A percentile compares a stretch with the other conserved stretches of the same genome.
Evolutionary conservation across 2,888 invertebrate genomes (phyloP).

Genomic region (Callosobruchus maculatus): DNA sequence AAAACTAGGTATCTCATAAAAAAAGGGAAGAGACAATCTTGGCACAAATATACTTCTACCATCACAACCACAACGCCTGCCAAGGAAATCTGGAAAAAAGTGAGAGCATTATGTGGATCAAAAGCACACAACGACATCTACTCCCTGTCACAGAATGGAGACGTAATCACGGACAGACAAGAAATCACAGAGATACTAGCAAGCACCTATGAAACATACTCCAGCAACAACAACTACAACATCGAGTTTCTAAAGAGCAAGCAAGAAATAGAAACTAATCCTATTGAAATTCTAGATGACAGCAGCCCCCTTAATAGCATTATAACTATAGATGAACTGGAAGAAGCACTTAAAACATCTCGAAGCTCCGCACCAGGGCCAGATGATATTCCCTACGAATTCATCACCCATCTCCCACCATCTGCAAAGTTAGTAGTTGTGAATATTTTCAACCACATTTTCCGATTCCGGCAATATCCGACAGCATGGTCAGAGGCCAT

Average conservation of each 20-base stretch:
- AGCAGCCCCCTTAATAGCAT: too few species aligned
- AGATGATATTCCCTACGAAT: background rate
- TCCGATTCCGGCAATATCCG: background rate
- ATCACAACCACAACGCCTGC: background rate
- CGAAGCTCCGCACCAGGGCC: background rate
- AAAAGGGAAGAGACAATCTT: background rate
- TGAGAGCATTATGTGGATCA: background rate
- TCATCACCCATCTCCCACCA: background rate
- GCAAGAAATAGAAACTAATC: background rate
- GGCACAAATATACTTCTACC: background rate
- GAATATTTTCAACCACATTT: background rate
- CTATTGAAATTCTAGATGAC: background rate
- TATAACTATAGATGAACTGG: background rate
- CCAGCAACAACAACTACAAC: background rate
- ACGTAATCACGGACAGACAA: background rate
- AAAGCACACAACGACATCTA: background rate
- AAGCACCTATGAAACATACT: background rate
- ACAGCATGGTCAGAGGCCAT: background rate
- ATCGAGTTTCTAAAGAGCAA: background rate
- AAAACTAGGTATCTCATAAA: background rate
- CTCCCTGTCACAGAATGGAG: background rate
- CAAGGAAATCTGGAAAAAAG: background rate
- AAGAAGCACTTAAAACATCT: background rate
- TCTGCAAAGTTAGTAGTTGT: background rate
- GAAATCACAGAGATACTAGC: background rate